Base-by-base conservation (phyloP, 2,113 vertebrate genomes). In the Ophiodon elongatus region DNA sequence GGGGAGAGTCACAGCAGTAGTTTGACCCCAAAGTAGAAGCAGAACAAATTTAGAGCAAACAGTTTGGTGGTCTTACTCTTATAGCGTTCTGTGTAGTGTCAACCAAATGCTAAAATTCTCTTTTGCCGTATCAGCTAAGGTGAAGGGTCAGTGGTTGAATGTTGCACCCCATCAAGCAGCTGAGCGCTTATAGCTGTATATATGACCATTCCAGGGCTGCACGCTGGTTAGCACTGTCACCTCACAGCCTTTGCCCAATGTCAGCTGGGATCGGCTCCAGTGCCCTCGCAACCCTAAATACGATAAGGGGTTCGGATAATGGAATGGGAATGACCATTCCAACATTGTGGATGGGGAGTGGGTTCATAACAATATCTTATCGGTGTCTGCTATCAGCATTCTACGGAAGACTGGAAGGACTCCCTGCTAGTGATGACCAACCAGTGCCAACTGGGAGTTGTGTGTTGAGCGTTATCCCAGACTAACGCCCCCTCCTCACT, bases 21-120 rank as follows among this genome's bases (percentile, higher is more conserved):
- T 52, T 13, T 65, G 59, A 79, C 17, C 39, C 27, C 7, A 21
- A 63, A 69, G 41, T 52, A 29, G 11, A 27, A 63, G 29, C 50
- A 35, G 19, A 41, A 45, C 25, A 47, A 45, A 29, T 73, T 52
- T n/a, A 57, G 23, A 59, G 33, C 14, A n/a, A 13, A 65, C 10
- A 66, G 25, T 31, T 25, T 54, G 59, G 27, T 21, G 0, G 10
- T 29, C 39, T 67, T 11, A 33, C 33, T 75, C 52, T 52, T 13
- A 54, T 17, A 57, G 27, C 45, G 31, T n/a, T 78, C 66, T 60
- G 37, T 82, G 65, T 79, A 21, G 43, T 73, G 66, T 76, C 68
- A 79, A 75, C 31, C 0, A 0, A 75, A 62, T 62, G 63, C 21
- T 43, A 6, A 52, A 68, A 45, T 54, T 67, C 31, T 39, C 1